Conservation (phyloP, 2,113 vertebrate genomes). For the Tamias sibiricus region DNA sequence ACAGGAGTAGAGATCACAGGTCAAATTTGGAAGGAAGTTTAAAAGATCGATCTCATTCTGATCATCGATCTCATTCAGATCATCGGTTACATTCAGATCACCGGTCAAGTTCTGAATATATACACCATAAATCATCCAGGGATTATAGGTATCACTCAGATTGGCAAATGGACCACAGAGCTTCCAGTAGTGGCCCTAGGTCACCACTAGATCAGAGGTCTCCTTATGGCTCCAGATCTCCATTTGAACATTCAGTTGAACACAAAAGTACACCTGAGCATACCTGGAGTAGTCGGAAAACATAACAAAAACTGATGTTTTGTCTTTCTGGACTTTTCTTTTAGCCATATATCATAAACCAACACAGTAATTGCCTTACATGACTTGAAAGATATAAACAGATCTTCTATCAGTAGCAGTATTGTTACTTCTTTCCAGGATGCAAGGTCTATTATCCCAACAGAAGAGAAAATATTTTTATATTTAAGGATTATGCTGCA, state of each 20-base stretch:
- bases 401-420: constrained; percentile 91
- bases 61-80: constrained; percentile 91
- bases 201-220: constrained; percentile 96
- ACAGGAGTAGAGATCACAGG: constrained; percentile 94
- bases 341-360: constrained; percentile 95
- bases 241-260: constrained; percentile 96
- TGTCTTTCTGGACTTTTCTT: constrained; percentile 84
- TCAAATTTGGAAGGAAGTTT: constrained; percentile 88
- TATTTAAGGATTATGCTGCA: constrained; percentile 98
- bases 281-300: constrained; percentile 97
- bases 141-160: constrained; percentile 97
- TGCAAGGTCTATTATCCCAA: constrained; percentile 91
- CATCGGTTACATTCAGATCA: constrained; percentile 91
- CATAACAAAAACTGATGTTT: constrained; percentile 92
- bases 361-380: constrained; percentile 98
- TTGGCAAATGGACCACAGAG: constrained; percentile 96
- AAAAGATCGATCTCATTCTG: constrained; percentile 91
- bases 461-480: constrained; percentile 96
- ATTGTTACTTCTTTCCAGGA: constrained; percentile 92
- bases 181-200: constrained; percentile 92
- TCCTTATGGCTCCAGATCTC: constrained; percentile 95
- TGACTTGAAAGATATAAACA: constrained; percentile 94
- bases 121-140: constrained; percentile 92
- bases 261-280: constrained; percentile 98
- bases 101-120: constrained; percentile 89